A percentile compares a stretch with the other conserved stretches of the same genome.
phyloP scores from a whole-genome alignment of 2,113 vertebrate genomes.

The Phalacrocorax aristotelis region DNA sequence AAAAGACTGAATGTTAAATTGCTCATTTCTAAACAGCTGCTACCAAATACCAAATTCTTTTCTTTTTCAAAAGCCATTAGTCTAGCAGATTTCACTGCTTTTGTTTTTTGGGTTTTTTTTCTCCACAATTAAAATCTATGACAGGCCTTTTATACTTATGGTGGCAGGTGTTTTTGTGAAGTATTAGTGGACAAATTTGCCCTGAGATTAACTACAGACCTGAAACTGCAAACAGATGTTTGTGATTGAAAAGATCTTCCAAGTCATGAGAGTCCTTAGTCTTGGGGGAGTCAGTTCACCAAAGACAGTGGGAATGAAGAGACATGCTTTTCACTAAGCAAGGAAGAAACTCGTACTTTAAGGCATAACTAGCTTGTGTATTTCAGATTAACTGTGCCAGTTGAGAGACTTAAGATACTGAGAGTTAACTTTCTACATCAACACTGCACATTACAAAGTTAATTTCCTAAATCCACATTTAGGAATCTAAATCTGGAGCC shows the following conservation, averaged over 20 bases:
- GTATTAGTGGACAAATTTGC: neutral
- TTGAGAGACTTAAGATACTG: neutral
- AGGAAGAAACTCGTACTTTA: neutral
- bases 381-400: neutral
- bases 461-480: neutral
- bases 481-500: neutral
- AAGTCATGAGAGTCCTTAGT: neutral
- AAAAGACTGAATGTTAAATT: neutral
- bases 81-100: neutral
- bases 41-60: neutral
- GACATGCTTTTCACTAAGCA: neutral
- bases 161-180: neutral
- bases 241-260: neutral
- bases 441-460: neutral
- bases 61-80: neutral
- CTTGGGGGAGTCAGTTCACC: neutral
- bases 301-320: neutral
- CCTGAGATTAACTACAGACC: neutral
- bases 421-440: neutral
- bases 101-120: neutral
- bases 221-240: neutral
- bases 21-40: conserved; percentile 5
- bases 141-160: neutral
- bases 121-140: neutral
- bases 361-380: neutral